Base-by-base conservation (phyloP, 2,113 vertebrate genomes). In the Pagrus major region DNA sequence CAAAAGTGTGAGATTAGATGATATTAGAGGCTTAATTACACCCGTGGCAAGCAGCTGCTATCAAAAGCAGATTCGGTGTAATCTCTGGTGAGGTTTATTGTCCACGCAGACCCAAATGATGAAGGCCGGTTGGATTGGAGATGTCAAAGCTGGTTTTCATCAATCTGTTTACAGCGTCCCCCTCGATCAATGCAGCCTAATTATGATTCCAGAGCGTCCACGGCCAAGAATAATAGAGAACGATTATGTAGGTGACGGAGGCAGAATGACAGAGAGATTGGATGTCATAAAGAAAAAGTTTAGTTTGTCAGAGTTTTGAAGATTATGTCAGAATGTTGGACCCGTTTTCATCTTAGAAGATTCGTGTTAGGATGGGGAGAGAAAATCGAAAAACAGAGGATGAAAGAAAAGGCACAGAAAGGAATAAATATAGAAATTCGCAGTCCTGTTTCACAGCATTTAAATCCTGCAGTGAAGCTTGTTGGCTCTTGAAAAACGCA, bases 91-190 rank as follows among this genome's bases (percentile, higher is more conserved):
- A 37, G 83, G 54, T 78, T 81, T 80, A 41, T 75, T 65, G 51
- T 79, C 84, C 61, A 37, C 52, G 64, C 71, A 75, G 69, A 70
- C 35, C 54, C 59, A 42, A 37, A 69, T 35, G 51, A 74, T 70
- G 47, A 78, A 51, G 73, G 73, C 58, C 60, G 54, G 60, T 58
- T 83, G 63, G 66, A 85, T 47, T 77, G 55, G 49, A 79, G 61
- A 65, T 86, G 89, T 85, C 83, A 89, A 68, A 81, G 78, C 81
- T 81, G 80, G 39, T 86, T 88, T 86, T 64, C 76, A 74, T 90
- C 88, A 87, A 44, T 84, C 39, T 82, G 80, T 78, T 76, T 78
- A 73, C 69, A 80, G 68, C 37, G 1, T 69, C 55, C 61, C 44
- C 44, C 41, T 20, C 14, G 33, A 82, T 89, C 85, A 73, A 59